Conservation (phyloP, 2,888 invertebrate genomes). For the Galerucella nymphaeae region DNA sequence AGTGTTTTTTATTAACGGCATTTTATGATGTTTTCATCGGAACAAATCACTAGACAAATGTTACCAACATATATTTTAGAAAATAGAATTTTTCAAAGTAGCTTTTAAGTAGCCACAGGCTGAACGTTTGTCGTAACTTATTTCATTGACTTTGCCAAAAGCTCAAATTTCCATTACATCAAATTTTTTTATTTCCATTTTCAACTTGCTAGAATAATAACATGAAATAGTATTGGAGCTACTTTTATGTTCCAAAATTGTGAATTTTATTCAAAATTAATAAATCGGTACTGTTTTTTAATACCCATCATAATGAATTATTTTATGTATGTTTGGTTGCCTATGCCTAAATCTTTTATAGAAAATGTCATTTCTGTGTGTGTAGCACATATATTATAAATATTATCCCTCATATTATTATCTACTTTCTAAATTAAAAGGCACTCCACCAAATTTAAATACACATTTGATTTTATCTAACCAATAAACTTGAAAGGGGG, state of each 20-base stretch:
- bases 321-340: no score
- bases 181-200: not conserved
- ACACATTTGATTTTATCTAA: not conserved
- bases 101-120: constrained; percentile 25
- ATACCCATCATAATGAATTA: no score
- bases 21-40: constrained; percentile 49
- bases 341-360: no score
- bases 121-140: constrained; percentile 40
- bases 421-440: not conserved
- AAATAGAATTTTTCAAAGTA: constrained; percentile 40
- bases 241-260: no score
- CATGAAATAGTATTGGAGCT: not conserved
- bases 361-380: no score
- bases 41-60: constrained; percentile 48
- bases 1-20: constrained; percentile 57
- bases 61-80: constrained; percentile 50
- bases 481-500: not conserved
- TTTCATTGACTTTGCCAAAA: not conserved
- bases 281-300: not conserved
- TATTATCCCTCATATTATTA: not conserved
- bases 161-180: constrained; percentile 14
- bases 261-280: not conserved
- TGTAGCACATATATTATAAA: not conserved
- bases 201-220: not conserved
- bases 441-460: not conserved